These are phyloP conservation scores for Chironex yamaguchii DNA, from an alignment of 30 jellyfish, hydroid and myxozoan genomes.

Conservation along the genomic window DNA sequence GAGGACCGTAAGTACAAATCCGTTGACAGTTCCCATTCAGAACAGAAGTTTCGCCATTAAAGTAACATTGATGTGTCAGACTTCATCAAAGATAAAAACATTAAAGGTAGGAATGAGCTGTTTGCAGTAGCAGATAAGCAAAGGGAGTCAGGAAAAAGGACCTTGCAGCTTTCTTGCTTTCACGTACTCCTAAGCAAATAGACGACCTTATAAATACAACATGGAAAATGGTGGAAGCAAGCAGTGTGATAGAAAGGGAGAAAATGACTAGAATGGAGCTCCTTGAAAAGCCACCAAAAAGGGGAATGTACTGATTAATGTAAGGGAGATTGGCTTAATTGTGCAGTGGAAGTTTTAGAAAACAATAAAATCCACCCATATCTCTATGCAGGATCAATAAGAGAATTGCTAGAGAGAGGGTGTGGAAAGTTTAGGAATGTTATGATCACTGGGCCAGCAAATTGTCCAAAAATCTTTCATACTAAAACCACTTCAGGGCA, in stretches of 20 bases:
- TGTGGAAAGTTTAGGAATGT: conserved; percentile 34
- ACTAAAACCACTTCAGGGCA: conserved; percentile 17
- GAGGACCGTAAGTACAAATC: conserved; percentile 2
- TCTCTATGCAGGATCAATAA: conserved; percentile 24
- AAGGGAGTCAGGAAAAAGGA: conserved; percentile 37
- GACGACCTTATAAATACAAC: conserved; percentile 13
- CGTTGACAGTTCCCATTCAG: background rate
- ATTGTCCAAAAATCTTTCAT: conserved; percentile 41
- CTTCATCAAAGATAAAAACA: conserved; percentile 22
- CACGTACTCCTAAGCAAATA: conserved; percentile 3
- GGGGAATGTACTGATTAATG: conserved; percentile 27
- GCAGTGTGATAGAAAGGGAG: conserved; percentile 19
- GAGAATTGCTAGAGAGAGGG: conserved; percentile 35
- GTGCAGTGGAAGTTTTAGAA: conserved; percentile 58
- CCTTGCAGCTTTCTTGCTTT: conserved; percentile 35
- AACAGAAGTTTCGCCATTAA: conserved; percentile 20
- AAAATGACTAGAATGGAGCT: background rate
- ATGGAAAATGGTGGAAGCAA: conserved; percentile 53
- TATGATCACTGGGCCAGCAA: conserved; percentile 44
- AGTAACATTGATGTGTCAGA: conserved; percentile 40
- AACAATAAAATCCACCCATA: conserved; percentile 14
- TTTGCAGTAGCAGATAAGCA: conserved; percentile 54
- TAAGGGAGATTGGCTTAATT: conserved; percentile 36
- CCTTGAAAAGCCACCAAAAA: background rate
- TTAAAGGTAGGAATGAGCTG: background rate